A percentile compares a stretch with the other conserved stretches of the same genome.
Conservation (phyloP, 2,113 vertebrate species). For the Mellivora capensis region DNA sequence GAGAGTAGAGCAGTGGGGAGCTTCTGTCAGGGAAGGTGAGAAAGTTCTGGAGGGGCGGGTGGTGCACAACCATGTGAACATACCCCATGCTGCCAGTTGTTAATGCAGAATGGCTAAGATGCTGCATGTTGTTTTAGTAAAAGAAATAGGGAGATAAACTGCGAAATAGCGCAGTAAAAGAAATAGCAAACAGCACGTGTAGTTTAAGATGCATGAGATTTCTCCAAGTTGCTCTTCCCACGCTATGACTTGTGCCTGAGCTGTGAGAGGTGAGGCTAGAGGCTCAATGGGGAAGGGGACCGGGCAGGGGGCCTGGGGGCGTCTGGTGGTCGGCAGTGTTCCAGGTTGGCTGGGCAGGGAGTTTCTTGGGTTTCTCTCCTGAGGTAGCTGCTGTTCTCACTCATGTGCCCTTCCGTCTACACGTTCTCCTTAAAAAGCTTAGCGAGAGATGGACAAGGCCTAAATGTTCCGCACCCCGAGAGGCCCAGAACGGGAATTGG, state of each 20-base stretch:
- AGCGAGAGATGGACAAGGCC: accelerated
- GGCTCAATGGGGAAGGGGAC: accelerated
- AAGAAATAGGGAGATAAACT: too few relatives aligned
- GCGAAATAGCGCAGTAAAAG: background rate
- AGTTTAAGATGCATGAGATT: accelerated
- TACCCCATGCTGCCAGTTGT: accelerated
- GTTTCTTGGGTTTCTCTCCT: background rate
- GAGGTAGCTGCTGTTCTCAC: background rate
- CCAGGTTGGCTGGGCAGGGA: accelerated
- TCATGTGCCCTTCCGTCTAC: accelerated
- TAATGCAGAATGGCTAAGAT: background rate
- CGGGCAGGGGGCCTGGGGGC: accelerated
- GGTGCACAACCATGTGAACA: accelerated
- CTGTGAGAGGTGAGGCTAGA: background rate
- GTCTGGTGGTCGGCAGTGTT: accelerated
- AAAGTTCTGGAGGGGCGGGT: background rate
- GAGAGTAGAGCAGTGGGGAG: background rate
- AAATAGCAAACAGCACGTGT: accelerated
- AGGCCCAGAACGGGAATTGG: accelerated
- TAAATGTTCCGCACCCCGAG: accelerated
- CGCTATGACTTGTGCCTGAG: accelerated
- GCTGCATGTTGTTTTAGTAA: background rate
- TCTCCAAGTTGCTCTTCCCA: background rate
- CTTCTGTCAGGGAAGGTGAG: background rate
- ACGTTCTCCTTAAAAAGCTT: accelerated